Evolutionary conservation across 2,888 invertebrate genomes (phyloP).

Genomic region (Erebia epiphron): DNA sequence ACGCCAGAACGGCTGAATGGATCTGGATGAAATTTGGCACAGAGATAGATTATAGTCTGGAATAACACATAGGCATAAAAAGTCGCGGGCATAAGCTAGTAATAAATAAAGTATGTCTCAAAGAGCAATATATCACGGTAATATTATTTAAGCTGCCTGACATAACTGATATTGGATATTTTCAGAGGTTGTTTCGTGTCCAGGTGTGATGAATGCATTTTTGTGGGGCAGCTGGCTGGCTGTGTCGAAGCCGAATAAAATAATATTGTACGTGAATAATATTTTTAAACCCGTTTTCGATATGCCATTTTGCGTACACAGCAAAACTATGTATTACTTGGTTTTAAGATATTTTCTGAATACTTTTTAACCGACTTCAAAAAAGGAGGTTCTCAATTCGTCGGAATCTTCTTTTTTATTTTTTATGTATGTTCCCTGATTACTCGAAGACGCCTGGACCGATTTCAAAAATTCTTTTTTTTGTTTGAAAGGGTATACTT

Average conservation of each 20-base stretch:
- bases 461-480: too few species aligned
- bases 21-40: too few species aligned
- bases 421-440: too few species aligned
- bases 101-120: not conserved
- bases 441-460: too few species aligned
- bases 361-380: too few species aligned
- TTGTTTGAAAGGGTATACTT: too few species aligned
- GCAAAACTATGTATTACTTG: not conserved
- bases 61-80: too few species aligned
- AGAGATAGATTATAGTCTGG: too few species aligned
- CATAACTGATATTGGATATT: constrained; percentile 25
- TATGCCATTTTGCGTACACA: not conserved
- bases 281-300: constrained; percentile 17
- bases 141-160: constrained; percentile 23
- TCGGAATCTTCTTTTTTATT: too few species aligned
- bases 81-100: not conserved
- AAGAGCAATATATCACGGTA: constrained; percentile 15
- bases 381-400: too few species aligned
- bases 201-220: constrained; percentile 28
- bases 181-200: constrained; percentile 21
- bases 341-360: not conserved
- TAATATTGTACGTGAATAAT: constrained; percentile 20
- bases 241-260: constrained; percentile 18
- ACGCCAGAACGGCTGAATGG: too few species aligned
- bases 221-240: constrained; percentile 24